Evolutionary conservation across 2,797 vertebrate genomes (phyloP).

Genomic region (Lepidocolaptes lacrymiger): DNA sequence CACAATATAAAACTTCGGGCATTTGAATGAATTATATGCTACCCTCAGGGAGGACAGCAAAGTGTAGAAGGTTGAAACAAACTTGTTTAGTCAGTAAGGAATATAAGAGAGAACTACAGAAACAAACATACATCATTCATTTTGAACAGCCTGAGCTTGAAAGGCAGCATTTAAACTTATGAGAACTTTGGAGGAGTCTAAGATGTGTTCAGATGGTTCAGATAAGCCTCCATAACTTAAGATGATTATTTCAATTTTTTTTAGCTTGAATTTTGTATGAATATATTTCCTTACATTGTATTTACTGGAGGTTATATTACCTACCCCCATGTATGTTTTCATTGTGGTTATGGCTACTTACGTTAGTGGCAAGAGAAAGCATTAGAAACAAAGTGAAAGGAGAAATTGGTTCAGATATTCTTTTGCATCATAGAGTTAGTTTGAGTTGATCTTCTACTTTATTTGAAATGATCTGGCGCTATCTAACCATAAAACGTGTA

Average conservation of each 20-base stretch:
- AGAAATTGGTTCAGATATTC: not conserved
- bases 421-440: not conserved
- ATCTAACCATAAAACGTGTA: not conserved
- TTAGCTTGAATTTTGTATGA: not conserved
- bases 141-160: not conserved
- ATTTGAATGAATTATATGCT: not conserved
- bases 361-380: not conserved
- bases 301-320: not conserved
- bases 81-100: not conserved
- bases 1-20: not conserved
- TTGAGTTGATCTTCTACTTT: not conserved
- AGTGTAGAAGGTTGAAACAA: not conserved
- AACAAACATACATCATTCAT: not conserved
- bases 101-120: not conserved
- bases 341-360: accelerated
- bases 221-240: not conserved
- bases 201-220: conserved; percentile 32
- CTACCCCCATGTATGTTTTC: not conserved
- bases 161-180: not conserved
- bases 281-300: not conserved
- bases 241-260: not conserved
- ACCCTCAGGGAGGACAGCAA: not conserved
- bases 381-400: not conserved
- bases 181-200: not conserved
- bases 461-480: not conserved